These are phyloP conservation scores for Hofmannophila pseudospretella DNA, from an alignment of 2,888 invertebrate genomes.

Conservation along the genomic window DNA sequence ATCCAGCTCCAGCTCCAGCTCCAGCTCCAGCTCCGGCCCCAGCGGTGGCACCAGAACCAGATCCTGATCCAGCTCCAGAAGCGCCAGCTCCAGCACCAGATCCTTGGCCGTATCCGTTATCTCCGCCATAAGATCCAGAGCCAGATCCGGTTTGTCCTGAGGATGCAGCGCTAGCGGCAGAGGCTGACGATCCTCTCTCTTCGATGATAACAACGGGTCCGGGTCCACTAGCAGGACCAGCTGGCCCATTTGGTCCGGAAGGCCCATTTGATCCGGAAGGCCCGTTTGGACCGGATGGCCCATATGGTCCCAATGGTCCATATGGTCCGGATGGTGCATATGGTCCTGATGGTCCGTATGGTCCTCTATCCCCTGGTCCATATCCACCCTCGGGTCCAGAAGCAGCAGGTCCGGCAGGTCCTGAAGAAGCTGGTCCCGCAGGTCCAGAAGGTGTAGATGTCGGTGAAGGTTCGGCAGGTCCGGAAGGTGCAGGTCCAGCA, in stretches of 20 bases:
- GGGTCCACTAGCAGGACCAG: background rate
- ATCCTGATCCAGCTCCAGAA: background rate
- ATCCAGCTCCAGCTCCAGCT: background rate
- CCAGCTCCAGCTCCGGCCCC: background rate
- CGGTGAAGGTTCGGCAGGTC: too few species aligned
- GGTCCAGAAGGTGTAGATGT: too few species aligned
- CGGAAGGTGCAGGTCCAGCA: background rate
- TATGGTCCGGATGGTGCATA: background rate
- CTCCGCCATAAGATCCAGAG: too few species aligned
- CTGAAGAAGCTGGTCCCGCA: background rate
- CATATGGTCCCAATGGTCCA: background rate
- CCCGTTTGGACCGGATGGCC: constrained; percentile 5
- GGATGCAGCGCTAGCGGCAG: constrained; percentile 3
- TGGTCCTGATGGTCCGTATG: background rate
- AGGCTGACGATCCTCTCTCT: constrained; percentile 3
- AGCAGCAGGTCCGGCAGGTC: background rate
- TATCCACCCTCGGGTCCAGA: background rate
- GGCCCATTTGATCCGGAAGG: constrained; percentile 1
- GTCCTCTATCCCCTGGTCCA: background rate
- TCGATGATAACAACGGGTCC: background rate
- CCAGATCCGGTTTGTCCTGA: background rate
- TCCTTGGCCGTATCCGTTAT: too few species aligned
- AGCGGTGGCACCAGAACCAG: background rate
- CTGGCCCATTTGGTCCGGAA: background rate
- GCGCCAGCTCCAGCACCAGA: constrained; percentile 3